Percentiles rank a stretch among this genome's conserved stretches.
Conservation (phyloP, 1,140 invertebrate species). For the Sipha flava region DNA sequence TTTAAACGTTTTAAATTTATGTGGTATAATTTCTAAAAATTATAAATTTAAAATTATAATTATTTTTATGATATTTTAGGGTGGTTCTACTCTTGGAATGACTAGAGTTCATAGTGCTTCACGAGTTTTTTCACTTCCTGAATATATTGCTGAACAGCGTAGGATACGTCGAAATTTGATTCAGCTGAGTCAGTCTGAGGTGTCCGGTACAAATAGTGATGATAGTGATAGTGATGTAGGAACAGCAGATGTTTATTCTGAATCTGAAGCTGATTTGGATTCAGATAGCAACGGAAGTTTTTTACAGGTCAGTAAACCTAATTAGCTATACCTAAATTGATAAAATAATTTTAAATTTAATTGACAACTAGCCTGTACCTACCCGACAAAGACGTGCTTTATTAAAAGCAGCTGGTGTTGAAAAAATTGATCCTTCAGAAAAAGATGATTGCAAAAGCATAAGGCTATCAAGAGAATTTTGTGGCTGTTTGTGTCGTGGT, state of each 20-base stretch:
- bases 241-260: slow-evolving; percentile 50
- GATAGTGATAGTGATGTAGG: slow-evolving; percentile 41
- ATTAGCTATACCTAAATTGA: background rate
- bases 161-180: slow-evolving; percentile 73
- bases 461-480: slow-evolving; percentile 82
- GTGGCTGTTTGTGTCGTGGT: slow-evolving; percentile 89
- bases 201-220: slow-evolving; percentile 40
- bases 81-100: slow-evolving; percentile 95
- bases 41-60: too few relatives aligned
- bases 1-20: slow-evolving; percentile 8
- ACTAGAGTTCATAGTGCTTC: slow-evolving; percentile 70
- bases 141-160: slow-evolving; percentile 81
- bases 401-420: slow-evolving; percentile 77
- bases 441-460: slow-evolving; percentile 92
- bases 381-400: slow-evolving; percentile 80
- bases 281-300: slow-evolving; percentile 84
- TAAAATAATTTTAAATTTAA: background rate
- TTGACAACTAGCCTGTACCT: slow-evolving; percentile 65
- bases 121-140: slow-evolving; percentile 64
- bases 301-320: slow-evolving; percentile 46
- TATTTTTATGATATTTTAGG: slow-evolving; percentile 48
- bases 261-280: slow-evolving; percentile 68
- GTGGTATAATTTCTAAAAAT: background rate
- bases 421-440: slow-evolving; percentile 87
- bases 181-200: slow-evolving; percentile 59